These are phyloP conservation scores for Drosophila dives DNA, from an alignment of 2,888 invertebrate species.

Conservation along the genomic window DNA sequence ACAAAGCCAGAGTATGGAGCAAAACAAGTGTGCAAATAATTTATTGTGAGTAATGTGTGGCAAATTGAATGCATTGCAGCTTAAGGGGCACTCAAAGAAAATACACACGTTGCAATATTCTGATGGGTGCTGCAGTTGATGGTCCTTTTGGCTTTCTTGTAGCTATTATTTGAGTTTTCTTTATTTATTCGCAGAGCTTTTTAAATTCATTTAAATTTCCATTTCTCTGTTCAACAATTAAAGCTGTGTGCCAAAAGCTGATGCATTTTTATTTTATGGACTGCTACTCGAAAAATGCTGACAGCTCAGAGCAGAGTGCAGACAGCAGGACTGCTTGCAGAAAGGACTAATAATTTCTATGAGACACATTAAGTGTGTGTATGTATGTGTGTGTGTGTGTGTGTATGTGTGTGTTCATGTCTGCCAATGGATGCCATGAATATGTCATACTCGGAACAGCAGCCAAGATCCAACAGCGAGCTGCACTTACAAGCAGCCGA, in stretches of 20 bases:
- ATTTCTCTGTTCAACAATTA: slow-evolving; percentile 60
- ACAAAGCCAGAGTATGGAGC: slow-evolving; percentile 1
- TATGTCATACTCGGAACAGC: slow-evolving; percentile 60
- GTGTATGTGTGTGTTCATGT: slow-evolving; percentile 9
- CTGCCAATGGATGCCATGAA: slow-evolving; percentile 66
- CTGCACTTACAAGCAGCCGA: slow-evolving; percentile 50
- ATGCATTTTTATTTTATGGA: slow-evolving; percentile 65
- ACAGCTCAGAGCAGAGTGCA: slow-evolving; percentile 32
- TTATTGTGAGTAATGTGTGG: background rate
- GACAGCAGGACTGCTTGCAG: slow-evolving; percentile 47
- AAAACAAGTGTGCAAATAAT: slow-evolving; percentile 9
- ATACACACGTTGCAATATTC: background rate
- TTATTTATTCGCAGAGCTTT: slow-evolving; percentile 30
- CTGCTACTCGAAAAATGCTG: slow-evolving; percentile 57
- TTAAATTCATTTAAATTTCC: slow-evolving; percentile 65
- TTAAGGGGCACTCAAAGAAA: background rate
- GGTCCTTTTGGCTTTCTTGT: background rate
- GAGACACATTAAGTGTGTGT: slow-evolving; percentile 11
- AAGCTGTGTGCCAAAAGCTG: slow-evolving; percentile 69
- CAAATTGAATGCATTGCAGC: background rate
- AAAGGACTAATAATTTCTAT: slow-evolving; percentile 59
- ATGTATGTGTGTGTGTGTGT: background rate
- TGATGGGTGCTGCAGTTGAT: background rate
- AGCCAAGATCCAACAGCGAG: slow-evolving; percentile 41
- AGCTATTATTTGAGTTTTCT: slow-evolving; percentile 30